Percentiles rank a stretch among this genome's conserved stretches.
phyloP scores from a whole-genome alignment of 2,797 vertebrate genomes.

The Pogoniulus pusillus region DNA sequence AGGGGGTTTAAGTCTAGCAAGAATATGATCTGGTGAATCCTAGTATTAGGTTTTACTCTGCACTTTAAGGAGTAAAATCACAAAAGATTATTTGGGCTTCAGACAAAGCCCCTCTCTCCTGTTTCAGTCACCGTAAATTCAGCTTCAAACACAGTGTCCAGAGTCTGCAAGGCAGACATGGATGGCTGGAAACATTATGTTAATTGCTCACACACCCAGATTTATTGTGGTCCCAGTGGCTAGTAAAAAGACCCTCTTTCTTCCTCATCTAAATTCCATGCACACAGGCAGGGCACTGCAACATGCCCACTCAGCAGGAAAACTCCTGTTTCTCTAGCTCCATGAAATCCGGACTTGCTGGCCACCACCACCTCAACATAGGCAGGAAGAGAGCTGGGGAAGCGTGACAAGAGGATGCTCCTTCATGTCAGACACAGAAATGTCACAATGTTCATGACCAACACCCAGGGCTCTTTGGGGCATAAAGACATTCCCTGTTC shows the following conservation, averaged over 20 bases:
- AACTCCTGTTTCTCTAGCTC: background rate
- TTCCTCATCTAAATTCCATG: conserved; percentile 38
- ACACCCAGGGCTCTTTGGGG: background rate
- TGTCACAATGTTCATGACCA: fast-evolving
- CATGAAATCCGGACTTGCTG: background rate
- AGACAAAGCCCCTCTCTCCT: background rate
- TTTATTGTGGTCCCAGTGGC: conserved; percentile 32
- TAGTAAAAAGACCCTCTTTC: background rate
- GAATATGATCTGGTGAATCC: background rate
- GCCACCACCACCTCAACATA: background rate
- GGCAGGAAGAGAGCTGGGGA: fast-evolving
- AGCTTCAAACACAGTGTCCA: background rate
- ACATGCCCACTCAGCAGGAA: conserved; percentile 4
- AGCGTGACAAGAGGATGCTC: background rate
- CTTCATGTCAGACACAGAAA: background rate
- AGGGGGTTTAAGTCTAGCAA: background rate
- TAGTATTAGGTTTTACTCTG: background rate
- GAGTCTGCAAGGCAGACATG: background rate
- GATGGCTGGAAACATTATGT: conserved; percentile 39
- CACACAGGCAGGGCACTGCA: conserved; percentile 15
- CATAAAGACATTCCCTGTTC: background rate
- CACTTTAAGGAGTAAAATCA: background rate
- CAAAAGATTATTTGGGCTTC: background rate
- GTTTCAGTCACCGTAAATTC: background rate
- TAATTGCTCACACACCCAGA: conserved; percentile 42